Percentiles rank a stretch among this genome's conserved stretches.
Evolutionary conservation across 1,140 invertebrate species (phyloP).

Genomic region (Tetragonula clypearis): DNA sequence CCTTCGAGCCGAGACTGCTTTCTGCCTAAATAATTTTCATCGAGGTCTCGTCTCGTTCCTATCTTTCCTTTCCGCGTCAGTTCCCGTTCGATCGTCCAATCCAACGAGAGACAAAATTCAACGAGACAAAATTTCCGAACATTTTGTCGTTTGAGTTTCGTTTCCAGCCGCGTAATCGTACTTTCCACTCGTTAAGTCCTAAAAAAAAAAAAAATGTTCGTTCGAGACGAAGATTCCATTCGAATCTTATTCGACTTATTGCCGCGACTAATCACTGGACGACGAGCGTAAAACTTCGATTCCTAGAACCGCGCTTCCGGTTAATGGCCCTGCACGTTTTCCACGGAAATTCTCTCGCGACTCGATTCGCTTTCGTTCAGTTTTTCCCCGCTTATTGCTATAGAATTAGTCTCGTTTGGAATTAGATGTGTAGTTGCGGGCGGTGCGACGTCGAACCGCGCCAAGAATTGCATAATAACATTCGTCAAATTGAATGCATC

Average conservation of each 20-base stretch:
- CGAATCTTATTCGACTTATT: background rate
- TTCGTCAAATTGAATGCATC: background rate
- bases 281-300: background rate
- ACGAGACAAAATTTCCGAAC: background rate
- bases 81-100: constrained; percentile 38
- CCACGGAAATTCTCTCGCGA: background rate
- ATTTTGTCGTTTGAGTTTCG: background rate
- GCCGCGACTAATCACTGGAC: background rate
- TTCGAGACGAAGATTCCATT: background rate
- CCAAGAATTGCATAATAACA: background rate
- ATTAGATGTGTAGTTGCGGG: background rate
- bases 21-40: constrained; percentile 60
- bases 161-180: background rate
- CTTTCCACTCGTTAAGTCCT: background rate
- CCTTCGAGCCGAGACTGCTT: constrained; percentile 54
- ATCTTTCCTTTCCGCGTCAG: constrained; percentile 59
- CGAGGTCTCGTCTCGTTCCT: constrained; percentile 24
- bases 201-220: background rate
- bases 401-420: background rate
- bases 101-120: background rate
- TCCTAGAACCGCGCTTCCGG: constrained; percentile 1
- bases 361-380: background rate
- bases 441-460: background rate
- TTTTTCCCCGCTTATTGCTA: background rate
- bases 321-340: background rate